Evolutionary conservation across 2,113 vertebrate species (phyloP).

Genomic region (Enhydra lutris): DNA sequence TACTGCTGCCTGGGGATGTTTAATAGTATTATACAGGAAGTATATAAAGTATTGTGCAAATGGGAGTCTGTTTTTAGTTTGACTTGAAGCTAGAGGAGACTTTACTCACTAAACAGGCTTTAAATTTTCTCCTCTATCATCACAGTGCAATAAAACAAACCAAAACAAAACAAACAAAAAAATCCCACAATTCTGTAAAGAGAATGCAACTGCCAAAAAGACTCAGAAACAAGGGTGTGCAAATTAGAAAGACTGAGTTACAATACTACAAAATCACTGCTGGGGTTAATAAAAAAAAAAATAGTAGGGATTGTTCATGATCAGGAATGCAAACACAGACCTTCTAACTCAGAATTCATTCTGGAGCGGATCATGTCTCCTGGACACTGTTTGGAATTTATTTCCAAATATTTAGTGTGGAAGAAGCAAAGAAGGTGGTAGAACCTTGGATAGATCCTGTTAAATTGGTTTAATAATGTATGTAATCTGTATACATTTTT

Average conservation of each 20-base stretch:
- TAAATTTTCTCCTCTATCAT: not conserved
- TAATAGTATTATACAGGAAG: not conserved
- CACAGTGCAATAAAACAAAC: not conserved
- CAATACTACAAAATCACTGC: not conserved
- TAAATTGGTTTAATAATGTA: not conserved
- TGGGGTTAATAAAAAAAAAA: not conserved
- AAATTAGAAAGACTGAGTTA: not conserved
- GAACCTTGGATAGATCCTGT: not conserved
- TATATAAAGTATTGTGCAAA: not conserved
- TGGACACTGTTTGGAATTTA: not conserved
- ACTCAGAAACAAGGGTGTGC: not conserved
- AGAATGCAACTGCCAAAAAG: not conserved
- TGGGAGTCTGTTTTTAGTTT: not conserved
- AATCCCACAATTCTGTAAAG: not conserved
- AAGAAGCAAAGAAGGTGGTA: not conserved
- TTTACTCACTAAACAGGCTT: not conserved
- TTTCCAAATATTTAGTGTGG: not conserved
- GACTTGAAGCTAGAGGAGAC: not conserved
- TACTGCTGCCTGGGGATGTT: not conserved
- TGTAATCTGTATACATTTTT: not conserved
- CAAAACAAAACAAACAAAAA: not conserved
- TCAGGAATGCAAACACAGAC: not conserved
- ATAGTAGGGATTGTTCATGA: not conserved
- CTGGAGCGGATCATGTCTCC: not conserved
- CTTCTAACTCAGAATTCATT: not conserved